Conservation (phyloP, 2,888 invertebrate species). For the Torymus auratus region DNA sequence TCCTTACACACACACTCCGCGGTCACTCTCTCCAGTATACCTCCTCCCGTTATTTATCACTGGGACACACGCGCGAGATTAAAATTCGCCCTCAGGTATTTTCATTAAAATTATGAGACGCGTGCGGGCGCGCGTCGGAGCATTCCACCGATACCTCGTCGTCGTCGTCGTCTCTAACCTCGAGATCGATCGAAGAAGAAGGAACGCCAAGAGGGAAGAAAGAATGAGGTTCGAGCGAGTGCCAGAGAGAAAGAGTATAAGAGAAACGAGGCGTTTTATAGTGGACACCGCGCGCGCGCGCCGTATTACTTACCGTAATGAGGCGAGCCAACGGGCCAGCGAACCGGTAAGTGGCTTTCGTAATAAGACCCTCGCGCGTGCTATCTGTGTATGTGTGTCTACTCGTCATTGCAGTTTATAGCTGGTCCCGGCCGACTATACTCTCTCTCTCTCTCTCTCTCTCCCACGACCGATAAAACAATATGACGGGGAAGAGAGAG, state of each 20-base stretch:
- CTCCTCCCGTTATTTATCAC: no score
- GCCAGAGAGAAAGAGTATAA: not conserved
- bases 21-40: no score
- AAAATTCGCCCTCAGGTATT: slow-evolving; percentile 36
- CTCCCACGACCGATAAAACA: slow-evolving; percentile 40
- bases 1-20: no score
- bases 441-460: not conserved
- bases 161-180: slow-evolving; percentile 1
- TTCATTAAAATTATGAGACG: slow-evolving; percentile 20
- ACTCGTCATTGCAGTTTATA: slow-evolving; percentile 27
- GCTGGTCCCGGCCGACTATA: not conserved
- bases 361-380: slow-evolving; percentile 31
- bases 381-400: not conserved
- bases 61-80: slow-evolving; percentile 6
- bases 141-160: not conserved
- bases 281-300: not conserved
- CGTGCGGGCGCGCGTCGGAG: not conserved
- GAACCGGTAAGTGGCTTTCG: slow-evolving; percentile 44
- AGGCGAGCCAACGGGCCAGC: not conserved
- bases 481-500: not conserved
- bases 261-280: slow-evolving; percentile 30
- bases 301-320: slow-evolving; percentile 55
- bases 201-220: not conserved
- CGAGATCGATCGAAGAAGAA: slow-evolving; percentile 19
- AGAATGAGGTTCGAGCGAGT: not conserved